Percentiles rank a stretch among this genome's conserved stretches.
phyloP scores from a whole-genome alignment of 2,888 invertebrate species.

The Nasonia oneida region DNA sequence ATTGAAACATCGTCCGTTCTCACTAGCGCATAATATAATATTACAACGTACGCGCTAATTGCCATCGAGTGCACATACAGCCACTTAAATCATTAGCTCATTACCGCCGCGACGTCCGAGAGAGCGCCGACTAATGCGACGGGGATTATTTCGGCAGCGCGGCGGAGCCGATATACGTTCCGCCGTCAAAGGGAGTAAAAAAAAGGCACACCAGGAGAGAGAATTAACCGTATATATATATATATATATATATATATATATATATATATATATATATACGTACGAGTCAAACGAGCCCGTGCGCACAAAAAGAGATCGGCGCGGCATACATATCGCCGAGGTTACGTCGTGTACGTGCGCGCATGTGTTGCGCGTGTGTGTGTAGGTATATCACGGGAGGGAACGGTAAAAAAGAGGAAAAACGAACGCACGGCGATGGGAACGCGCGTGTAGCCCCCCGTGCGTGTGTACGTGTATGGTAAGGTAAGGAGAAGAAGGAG shows the following conservation, averaged over 20 bases:
- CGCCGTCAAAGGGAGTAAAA: neutral
- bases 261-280: neutral
- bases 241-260: neutral
- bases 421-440: neutral
- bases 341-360: neutral
- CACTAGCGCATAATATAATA: neutral
- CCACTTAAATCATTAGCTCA: conserved; percentile 15
- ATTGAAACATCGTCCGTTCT: neutral
- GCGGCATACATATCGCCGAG: neutral
- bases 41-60: neutral
- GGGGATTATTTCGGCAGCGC: neutral
- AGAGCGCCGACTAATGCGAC: neutral
- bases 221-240: neutral
- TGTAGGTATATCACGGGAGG: neutral
- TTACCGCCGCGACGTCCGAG: neutral
- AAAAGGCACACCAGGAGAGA: neutral
- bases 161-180: neutral
- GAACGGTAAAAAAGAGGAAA: conserved; percentile 18
- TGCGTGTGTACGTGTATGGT: conserved; percentile 52
- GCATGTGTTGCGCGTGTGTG: neutral
- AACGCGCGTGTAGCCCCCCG: conserved; percentile 23
- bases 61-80: neutral
- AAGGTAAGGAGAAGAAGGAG: conserved; percentile 56
- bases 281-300: neutral
- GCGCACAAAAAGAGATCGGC: conserved; percentile 6